Conservation (phyloP, 1,140 invertebrate genomes). For the Leguminivora glycinivorella region DNA sequence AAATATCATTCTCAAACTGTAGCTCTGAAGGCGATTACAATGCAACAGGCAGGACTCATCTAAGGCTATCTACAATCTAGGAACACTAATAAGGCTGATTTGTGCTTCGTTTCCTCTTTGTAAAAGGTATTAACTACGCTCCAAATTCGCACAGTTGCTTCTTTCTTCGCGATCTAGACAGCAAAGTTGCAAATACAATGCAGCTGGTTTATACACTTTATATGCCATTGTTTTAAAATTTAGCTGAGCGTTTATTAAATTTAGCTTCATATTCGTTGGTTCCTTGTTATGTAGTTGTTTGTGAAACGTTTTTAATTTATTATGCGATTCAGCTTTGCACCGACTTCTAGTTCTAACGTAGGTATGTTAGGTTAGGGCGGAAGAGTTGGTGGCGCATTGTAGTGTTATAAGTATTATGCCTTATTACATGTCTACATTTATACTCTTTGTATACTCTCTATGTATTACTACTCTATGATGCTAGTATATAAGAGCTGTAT, state of each 20-base stretch:
- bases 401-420: too few relatives aligned
- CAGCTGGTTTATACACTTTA: background rate
- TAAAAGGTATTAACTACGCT: background rate
- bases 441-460: too few relatives aligned
- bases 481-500: too few relatives aligned
- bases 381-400: too few relatives aligned
- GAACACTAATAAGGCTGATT: slow-evolving; percentile 10
- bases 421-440: too few relatives aligned
- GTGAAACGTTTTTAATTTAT: too few relatives aligned
- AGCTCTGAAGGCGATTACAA: background rate
- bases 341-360: too few relatives aligned
- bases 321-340: too few relatives aligned
- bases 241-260: background rate
- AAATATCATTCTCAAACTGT: background rate
- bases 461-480: too few relatives aligned
- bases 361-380: too few relatives aligned
- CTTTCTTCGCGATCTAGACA: background rate
- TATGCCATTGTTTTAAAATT: slow-evolving; percentile 3
- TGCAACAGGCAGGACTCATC: background rate
- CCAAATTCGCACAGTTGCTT: background rate
- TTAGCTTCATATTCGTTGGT: too few relatives aligned
- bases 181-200: background rate
- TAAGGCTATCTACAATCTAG: slow-evolving; percentile 4
- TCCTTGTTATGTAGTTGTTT: too few relatives aligned
- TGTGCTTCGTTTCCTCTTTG: background rate